Percentiles rank a stretch among this genome's conserved stretches.
phyloP scores from a whole-genome alignment of 2,888 invertebrate genomes.

The Micoletzkya japonica region DNA sequence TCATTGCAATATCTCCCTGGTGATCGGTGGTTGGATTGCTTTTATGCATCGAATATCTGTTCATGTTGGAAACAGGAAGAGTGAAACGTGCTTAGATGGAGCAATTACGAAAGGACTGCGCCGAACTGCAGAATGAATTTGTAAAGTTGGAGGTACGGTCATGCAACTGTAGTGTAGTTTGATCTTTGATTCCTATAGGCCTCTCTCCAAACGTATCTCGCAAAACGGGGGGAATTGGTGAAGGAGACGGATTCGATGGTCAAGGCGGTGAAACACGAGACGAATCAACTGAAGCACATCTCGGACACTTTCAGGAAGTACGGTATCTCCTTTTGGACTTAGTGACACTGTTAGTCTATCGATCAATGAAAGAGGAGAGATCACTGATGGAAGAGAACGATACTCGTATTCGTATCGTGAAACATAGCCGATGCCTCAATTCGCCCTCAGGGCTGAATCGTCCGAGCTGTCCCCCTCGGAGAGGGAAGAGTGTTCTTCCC shows the following conservation, averaged over 20 bases:
- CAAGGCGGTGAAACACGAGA: conserved; percentile 85
- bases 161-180: neutral
- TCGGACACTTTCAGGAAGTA: conserved; percentile 79
- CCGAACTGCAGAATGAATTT: conserved; percentile 2
- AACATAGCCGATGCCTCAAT: neutral
- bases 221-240: conserved; percentile 64
- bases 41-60: too few relatives aligned
- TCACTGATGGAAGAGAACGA: neutral
- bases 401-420: neutral
- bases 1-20: too few relatives aligned
- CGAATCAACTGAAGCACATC: conserved; percentile 84
- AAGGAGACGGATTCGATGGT: conserved; percentile 73
- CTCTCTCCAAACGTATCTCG: conserved; percentile 62
- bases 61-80: too few relatives aligned
- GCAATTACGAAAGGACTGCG: conserved; percentile 22
- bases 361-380: neutral
- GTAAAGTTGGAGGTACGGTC: conserved; percentile 9
- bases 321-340: neutral
- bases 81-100: conserved; percentile 18
- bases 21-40: too few relatives aligned
- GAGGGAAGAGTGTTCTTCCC: conserved; percentile 2
- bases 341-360: neutral
- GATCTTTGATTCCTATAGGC: neutral
- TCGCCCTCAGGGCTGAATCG: conserved; percentile 19
- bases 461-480: conserved; percentile 67